Evolutionary conservation across 2,797 vertebrate species (phyloP), one percentile per base, ranked within the genome.

Genomic region (Leuciscus waleckii): DNA sequence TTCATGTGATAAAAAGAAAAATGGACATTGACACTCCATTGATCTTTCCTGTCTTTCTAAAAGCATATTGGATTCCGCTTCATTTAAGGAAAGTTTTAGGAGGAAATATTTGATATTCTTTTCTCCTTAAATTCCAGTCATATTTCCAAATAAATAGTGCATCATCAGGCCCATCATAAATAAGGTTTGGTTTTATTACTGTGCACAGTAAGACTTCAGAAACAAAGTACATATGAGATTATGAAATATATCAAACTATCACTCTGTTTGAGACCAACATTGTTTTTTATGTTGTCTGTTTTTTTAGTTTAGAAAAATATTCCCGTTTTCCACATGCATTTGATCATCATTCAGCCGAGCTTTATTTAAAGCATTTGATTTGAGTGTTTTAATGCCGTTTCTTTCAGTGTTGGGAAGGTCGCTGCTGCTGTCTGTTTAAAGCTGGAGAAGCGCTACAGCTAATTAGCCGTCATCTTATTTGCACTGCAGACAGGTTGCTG

Each of bases 401-500:
- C 69, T 81, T 86, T 81, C 63, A 78, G 71, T 81, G 70, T 78
- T 81, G 81, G 61, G 56, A 51, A 71, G 86, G 39, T 81, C 23
- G 61, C 35, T 73, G 83, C 82, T 83, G 80, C 69, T 63, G 81
- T 87, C 83, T 35, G 39, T 80, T 78, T 56, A 37, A 58, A 73
- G 68, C 73, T 67, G 79, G 81, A 87, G 78, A 79, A 68, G 68
- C 51, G n/a, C 56, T 85, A 54, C 65, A 83, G 83, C 70, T 84
- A 83, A 89, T 84, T 79, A 83, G 81, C 70, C 46, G 68, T 82
- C 69, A 35, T 82, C 79, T 87, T 37, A 78, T 82, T 49, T 89
- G 82, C 79, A 83, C 81, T 88, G 88, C 86, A 79, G 79, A 83
- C 85, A 84, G 85, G 78, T 87, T 76, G 88, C 83, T 71, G 54